These are phyloP conservation scores for Plagiodera versicolora DNA, from an alignment of 2,888 invertebrate genomes.

Conservation along the genomic window DNA sequence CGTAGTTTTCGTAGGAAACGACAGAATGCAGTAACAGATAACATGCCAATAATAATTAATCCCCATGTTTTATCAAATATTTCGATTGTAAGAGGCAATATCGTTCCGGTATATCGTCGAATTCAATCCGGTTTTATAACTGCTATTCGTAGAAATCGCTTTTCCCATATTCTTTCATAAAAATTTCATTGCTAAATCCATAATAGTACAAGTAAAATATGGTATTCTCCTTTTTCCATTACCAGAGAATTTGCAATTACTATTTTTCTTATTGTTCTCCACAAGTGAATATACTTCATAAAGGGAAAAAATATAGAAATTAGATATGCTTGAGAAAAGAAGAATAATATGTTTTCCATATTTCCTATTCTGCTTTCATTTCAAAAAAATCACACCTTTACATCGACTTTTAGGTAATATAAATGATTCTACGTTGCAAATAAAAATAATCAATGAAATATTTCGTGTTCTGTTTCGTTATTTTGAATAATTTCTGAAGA, in stretches of 20 bases:
- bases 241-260: constrained; percentile 21
- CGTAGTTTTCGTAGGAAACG: neutral
- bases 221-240: constrained; percentile 17
- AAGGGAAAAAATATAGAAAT: too few relatives aligned
- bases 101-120: constrained; percentile 21
- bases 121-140: constrained; percentile 31
- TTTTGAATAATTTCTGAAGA: too few relatives aligned
- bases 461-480: too few relatives aligned
- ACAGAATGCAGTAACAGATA: neutral
- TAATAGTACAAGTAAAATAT: constrained; percentile 23
- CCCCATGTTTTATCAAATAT: neutral
- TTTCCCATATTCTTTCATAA: constrained; percentile 27
- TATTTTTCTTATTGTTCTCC: constrained; percentile 4
- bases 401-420: too few relatives aligned
- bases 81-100: constrained; percentile 11
- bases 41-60: neutral
- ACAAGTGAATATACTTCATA: too few relatives aligned
- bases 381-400: too few relatives aligned
- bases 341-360: too few relatives aligned
- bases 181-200: constrained; percentile 31
- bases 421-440: too few relatives aligned
- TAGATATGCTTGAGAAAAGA: too few relatives aligned
- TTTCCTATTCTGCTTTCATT: too few relatives aligned
- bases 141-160: constrained; percentile 20
- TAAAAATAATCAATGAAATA: too few relatives aligned